phyloP scores from a whole-genome alignment of 2,888 invertebrate genomes.

The Pseudococcus viburni region DNA sequence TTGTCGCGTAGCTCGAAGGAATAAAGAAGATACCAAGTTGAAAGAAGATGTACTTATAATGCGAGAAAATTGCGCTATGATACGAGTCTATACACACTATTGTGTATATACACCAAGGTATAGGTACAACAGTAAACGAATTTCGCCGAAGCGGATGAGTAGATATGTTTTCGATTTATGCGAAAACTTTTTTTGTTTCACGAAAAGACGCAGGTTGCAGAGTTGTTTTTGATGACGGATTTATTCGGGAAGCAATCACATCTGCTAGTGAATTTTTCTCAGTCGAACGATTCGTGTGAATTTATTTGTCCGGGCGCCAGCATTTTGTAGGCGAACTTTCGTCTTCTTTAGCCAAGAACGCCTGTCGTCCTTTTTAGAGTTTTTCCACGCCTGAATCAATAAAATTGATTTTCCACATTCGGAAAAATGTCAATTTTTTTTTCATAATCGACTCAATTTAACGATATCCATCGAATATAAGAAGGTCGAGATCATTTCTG shows the following conservation, averaged over 20 bases:
- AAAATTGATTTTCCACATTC: too few relatives aligned
- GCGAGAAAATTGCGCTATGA: neutral
- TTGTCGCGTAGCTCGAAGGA: neutral
- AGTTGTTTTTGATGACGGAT: neutral
- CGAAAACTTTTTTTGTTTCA: neutral
- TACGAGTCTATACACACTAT: neutral
- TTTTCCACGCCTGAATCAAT: too few relatives aligned
- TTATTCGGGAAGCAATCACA: neutral
- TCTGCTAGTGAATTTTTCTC: neutral
- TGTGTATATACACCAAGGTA: too few relatives aligned
- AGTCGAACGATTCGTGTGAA: neutral
- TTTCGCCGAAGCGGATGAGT: neutral
- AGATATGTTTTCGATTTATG: conserved; percentile 6
- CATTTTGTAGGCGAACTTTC: neutral
- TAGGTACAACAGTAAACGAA: neutral
- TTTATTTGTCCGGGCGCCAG: conserved; percentile 7
- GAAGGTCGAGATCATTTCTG: too few relatives aligned
- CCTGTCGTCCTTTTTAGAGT: too few relatives aligned
- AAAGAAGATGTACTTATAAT: neutral
- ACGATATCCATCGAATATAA: too few relatives aligned
- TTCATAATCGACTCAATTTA: too few relatives aligned
- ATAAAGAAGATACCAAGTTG: neutral
- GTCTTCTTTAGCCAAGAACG: neutral
- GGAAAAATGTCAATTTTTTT: too few relatives aligned
- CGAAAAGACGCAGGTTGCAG: neutral